Base-by-base conservation (phyloP, 2,797 vertebrate species). In the Lepus oiostolus region DNA sequence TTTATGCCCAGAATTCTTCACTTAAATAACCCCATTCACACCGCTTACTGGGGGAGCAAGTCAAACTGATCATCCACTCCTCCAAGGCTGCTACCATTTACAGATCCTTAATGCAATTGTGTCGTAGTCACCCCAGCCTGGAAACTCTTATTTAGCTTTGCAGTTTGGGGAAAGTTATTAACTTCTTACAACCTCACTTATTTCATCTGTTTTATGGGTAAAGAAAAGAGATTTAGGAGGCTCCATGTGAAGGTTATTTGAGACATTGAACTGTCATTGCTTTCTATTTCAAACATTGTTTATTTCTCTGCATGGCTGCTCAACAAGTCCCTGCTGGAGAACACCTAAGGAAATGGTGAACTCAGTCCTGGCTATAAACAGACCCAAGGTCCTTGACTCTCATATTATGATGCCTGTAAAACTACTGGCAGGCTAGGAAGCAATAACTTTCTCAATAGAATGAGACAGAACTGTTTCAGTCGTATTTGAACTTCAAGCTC, bases 401-500 rank as follows among this genome's bases (percentile, higher is more conserved):
- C 30, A 28, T 77, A 80, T 87, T 83, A 85, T 83, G 62, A 88
- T 52, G 35, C 38, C 11, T 68, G 76, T 95, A 94, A 96, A 93
- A 96, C 71, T 90, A 47, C 88, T 84, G 71, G 65, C n/a, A 91
- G n/a, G 5, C 63, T 95, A 68, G 17, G 42, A 92, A 93, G 80
- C 68, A 93, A 86, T 88, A 68, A 77, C 50, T 75, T 96, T 72
- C 58, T 95, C 82, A 19, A 81, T 50, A 92, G 80, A 95, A 96
- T 58, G 50, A 90, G 80, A 88, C 26, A 58, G 38, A 92, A 87
- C 2, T 71, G 13, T 77, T 95, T 79, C 7, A 62, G 26, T 93
- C 81, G 83, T 81, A 93, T 83, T 88, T 88, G 47, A 96, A 84
- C 71, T 95, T 90, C 50, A 85, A 67, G 76, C 95, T 93, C 32